Evolutionary conservation across 2,797 vertebrate species (phyloP), one percentile per base, ranked within the genome.

Genomic region (Octomys mimax): DNA sequence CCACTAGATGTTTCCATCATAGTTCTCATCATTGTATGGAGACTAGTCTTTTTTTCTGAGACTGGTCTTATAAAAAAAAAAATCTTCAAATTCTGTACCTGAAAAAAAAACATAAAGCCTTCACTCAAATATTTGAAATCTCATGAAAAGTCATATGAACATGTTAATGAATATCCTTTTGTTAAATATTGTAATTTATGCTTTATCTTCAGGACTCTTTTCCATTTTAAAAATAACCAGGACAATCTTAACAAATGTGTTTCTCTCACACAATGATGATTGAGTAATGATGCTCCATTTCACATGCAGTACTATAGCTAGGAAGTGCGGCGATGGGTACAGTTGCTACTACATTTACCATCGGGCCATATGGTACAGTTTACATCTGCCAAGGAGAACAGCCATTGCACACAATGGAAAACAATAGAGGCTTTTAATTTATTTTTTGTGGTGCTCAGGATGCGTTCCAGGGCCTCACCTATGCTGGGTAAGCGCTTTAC

Each of bases 171-270:
- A 91, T 79, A 79, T 61, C 87, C 68, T 90, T 96, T 91, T 92
- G 57, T 91, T 83, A 97, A 87, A 77, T 95, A 88, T 62, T 95
- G 13, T 95, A 94, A 94, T 68, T 94, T 93, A 96, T 85, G 64
- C 59, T 83, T 90, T 95, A 90, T 90, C 49, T 92, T 89, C 33
- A 88, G 33, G 68, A 90, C 46, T 18, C 62, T 84, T 93, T 93
- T 91, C 18, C 28, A 92, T 46, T 89, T 96, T 5, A 93, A 95
- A 96, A 95, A 88, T 78, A 68, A 82, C 59, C 68, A 75, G 61
- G 73, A 85, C 28, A 70, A 68, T 66, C 95, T 95, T 86, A 87
- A 96, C 61, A 93, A 87, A 77, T 78, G 54, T 66, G 46, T 87
- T 95, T 95, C 52, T 94, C 46, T 94, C 61, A 95, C 42, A 95